Evolutionary conservation across 2,113 vertebrate species (phyloP).

Genomic region (Myotis brandtii): DNA sequence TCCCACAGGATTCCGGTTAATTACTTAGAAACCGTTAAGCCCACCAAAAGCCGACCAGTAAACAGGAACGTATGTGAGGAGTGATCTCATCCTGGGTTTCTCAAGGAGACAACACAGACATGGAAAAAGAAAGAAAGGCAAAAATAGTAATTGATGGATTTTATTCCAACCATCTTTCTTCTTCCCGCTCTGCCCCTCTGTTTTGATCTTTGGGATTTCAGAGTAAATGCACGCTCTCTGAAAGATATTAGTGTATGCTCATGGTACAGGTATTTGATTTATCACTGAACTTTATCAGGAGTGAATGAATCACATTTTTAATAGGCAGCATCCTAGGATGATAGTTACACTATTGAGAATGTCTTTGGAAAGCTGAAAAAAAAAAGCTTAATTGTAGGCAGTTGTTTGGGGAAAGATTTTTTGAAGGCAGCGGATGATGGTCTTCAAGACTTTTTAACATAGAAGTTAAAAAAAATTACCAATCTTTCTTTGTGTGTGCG

Average conservation of each 20-base stretch:
- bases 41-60: slow-evolving; percentile 54
- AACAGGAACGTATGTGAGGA: slow-evolving; percentile 63
- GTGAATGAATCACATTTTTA: background rate
- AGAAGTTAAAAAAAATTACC: background rate
- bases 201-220: slow-evolving; percentile 36
- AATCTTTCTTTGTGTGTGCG: background rate
- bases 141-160: slow-evolving; percentile 45
- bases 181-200: background rate
- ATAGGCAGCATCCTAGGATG: background rate
- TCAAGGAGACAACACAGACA: slow-evolving; percentile 61
- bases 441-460: slow-evolving; percentile 22
- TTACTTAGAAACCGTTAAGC: slow-evolving; percentile 71
- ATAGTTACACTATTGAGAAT: background rate
- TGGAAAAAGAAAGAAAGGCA: background rate
- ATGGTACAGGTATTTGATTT: background rate
- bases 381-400: background rate
- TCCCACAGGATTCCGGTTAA: slow-evolving; percentile 61
- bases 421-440: background rate
- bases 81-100: slow-evolving; percentile 61
- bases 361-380: slow-evolving; percentile 15
- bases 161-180: slow-evolving; percentile 30
- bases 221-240: background rate
- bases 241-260: background rate
- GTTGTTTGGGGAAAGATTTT: background rate
- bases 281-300: background rate